Percentiles rank a stretch among this genome's conserved stretches.
Conservation (phyloP, 2,113 vertebrate species). For the Muscicapa adusta region DNA sequence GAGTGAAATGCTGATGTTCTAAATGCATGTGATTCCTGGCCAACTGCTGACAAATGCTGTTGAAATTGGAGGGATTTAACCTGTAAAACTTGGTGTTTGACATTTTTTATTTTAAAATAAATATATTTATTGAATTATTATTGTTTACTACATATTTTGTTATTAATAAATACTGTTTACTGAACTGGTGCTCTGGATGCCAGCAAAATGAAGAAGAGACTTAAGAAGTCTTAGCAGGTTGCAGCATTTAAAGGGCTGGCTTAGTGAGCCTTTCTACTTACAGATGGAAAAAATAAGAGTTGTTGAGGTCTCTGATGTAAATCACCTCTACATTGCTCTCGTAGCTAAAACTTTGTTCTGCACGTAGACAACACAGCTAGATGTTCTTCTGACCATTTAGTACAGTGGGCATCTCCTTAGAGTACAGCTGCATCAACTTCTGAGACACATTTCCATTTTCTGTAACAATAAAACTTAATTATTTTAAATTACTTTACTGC, state of each 20-base stretch:
- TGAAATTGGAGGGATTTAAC: neutral
- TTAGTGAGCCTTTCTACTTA: neutral
- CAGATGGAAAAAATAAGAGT: neutral
- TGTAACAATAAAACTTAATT: neutral
- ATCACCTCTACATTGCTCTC: neutral
- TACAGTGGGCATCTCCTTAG: neutral
- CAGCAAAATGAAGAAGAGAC: neutral
- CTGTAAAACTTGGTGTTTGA: neutral
- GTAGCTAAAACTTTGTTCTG: neutral
- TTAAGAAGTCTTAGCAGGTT: neutral
- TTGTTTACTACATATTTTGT: neutral
- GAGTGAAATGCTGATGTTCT: neutral
- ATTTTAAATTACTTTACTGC: neutral
- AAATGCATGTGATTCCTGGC: neutral
- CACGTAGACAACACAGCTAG: rapidly evolving
- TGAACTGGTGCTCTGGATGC: neutral
- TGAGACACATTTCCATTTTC: neutral
- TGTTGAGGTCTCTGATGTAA: neutral
- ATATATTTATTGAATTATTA: neutral
- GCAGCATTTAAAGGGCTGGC: neutral
- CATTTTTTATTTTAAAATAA: neutral
- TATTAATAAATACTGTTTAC: neutral
- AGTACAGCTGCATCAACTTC: neutral
- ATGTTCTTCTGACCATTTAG: neutral
- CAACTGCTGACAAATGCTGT: neutral